These are phyloP conservation scores for Arctia plantaginis DNA, from an alignment of 2,888 invertebrate species.

Conservation along the genomic window DNA sequence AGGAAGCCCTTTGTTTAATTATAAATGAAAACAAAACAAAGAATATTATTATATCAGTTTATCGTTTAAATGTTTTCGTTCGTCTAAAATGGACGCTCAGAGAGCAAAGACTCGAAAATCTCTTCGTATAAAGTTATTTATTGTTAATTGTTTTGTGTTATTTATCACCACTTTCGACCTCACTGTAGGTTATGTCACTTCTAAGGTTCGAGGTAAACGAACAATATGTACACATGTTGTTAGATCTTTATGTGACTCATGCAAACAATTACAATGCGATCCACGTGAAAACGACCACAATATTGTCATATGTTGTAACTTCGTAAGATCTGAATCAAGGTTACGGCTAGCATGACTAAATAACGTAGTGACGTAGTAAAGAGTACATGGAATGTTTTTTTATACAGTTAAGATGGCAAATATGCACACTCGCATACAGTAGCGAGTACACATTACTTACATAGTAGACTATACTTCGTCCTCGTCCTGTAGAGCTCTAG, in stretches of 20 bases:
- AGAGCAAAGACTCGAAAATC: background rate
- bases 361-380: conserved; percentile 63
- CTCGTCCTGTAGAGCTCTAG: background rate
- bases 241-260: conserved; percentile 6
- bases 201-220: background rate
- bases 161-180: background rate
- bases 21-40: no score
- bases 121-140: background rate
- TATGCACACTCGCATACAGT: background rate
- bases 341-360: conserved; percentile 58
- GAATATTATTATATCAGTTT: background rate
- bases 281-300: conserved; percentile 66
- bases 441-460: background rate
- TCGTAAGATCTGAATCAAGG: conserved; percentile 13
- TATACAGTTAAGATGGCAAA: background rate
- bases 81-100: background rate
- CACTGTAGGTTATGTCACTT: background rate
- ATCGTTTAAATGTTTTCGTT: background rate
- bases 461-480: background rate
- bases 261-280: conserved; percentile 70
- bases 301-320: conserved; percentile 50
- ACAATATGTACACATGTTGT: conserved; percentile 5
- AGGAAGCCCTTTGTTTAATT: background rate
- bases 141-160: background rate
- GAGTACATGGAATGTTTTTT: conserved; percentile 76